Evolutionary conservation across 2,888 invertebrate species (phyloP).

Genomic region (Stenchaetothrips biformis): DNA sequence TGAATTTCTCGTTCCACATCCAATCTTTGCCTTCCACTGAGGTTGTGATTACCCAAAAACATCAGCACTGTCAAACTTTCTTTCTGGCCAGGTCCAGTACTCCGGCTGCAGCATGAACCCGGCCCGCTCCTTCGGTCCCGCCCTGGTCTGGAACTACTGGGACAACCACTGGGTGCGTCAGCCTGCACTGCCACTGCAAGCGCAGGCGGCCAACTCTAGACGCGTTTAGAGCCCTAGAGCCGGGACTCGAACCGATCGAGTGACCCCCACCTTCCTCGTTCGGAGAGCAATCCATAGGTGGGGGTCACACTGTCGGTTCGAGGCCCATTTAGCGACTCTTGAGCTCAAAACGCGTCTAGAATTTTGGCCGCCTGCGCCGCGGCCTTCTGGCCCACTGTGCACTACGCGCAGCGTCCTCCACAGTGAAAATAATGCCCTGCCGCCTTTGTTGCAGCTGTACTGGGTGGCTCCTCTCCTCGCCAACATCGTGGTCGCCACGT

Average conservation of each 20-base stretch:
- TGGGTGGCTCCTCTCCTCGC: constrained; percentile 60
- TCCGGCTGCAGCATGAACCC: constrained; percentile 68
- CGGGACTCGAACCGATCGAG: background rate
- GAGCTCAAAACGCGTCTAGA: background rate
- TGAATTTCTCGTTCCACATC: background rate
- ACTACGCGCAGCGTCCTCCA: background rate
- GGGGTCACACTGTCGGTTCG: background rate
- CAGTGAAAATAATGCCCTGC: background rate
- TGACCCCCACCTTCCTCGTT: background rate
- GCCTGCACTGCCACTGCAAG: background rate
- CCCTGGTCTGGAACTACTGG: constrained; percentile 64
- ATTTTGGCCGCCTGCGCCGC: background rate
- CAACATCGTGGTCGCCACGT: constrained; percentile 45
- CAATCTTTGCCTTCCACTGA: no score
- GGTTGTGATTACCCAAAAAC: no score
- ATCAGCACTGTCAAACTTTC: no score
- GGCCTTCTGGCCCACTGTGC: background rate
- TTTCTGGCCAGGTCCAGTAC: constrained; percentile 48
- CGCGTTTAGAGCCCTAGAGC: no score
- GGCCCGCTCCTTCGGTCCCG: constrained; percentile 64
- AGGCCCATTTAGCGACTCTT: background rate
- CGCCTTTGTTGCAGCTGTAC: constrained; percentile 51
- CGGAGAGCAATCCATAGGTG: no score
- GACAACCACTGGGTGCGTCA: constrained; percentile 59
- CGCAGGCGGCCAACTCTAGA: background rate